Evolutionary conservation across 2,888 invertebrate species (phyloP).

Genomic region (Melieria omissa): DNA sequence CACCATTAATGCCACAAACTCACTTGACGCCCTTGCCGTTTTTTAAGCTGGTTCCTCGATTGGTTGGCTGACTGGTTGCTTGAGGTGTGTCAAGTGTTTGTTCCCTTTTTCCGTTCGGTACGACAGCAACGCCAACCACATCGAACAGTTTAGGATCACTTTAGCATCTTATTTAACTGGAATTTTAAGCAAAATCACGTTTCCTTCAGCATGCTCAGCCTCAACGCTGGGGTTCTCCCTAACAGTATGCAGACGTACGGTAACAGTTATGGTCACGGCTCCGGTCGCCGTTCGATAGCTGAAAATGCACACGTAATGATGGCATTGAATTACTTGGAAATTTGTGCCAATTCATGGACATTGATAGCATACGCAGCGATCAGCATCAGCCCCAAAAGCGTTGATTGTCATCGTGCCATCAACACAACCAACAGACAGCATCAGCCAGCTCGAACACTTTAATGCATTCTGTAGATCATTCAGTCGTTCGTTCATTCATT

Average conservation of each 20-base stretch:
- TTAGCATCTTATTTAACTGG: constrained; percentile 41
- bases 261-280: neutral
- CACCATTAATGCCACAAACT: neutral
- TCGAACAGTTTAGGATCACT: constrained; percentile 8
- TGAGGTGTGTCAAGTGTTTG: constrained; percentile 57
- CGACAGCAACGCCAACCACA: constrained; percentile 13
- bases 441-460: neutral
- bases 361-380: constrained; percentile 18
- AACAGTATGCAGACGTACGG: neutral
- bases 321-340: constrained; percentile 38
- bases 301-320: constrained; percentile 8
- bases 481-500: constrained; percentile 19
- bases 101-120: constrained; percentile 27
- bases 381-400: constrained; percentile 4
- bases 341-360: constrained; percentile 36
- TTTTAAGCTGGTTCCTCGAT: neutral
- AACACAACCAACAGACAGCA: neutral
- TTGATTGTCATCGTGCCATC: constrained; percentile 39
- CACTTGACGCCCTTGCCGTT: too few species aligned
- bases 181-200: constrained; percentile 42
- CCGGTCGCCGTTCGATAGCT: constrained; percentile 9
- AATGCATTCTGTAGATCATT: constrained; percentile 36
- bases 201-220: constrained; percentile 18
- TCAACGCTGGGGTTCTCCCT: too few species aligned
- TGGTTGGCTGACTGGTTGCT: constrained; percentile 3